Evolutionary conservation across 2,888 invertebrate genomes (phyloP).

Genomic region (Lepidocyrtoides sp.): DNA sequence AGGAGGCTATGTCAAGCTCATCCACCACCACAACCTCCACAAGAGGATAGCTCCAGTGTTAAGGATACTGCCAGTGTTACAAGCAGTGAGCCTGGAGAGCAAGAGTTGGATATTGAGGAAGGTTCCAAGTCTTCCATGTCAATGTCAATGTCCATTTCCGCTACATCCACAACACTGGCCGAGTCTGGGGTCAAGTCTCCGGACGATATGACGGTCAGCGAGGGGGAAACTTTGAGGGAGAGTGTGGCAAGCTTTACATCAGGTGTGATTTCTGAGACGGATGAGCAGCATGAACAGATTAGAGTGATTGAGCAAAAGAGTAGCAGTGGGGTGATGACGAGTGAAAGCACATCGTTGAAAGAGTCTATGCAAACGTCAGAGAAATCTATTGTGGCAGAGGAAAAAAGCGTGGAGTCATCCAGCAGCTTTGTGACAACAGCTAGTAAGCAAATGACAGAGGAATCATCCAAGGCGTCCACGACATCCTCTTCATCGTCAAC

Average conservation of each 20-base stretch:
- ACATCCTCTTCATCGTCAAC: slow-evolving; percentile 5
- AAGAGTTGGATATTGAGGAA: slow-evolving; percentile 73
- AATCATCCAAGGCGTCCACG: slow-evolving; percentile 9
- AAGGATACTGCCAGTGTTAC: slow-evolving; percentile 61
- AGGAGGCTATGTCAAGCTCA: slow-evolving; percentile 47
- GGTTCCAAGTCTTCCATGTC: slow-evolving; percentile 63
- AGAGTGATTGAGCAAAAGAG: slow-evolving; percentile 34
- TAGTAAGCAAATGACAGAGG: slow-evolving; percentile 37
- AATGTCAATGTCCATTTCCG: slow-evolving; percentile 55
- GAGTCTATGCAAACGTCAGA: slow-evolving; percentile 25
- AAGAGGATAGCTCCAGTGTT: slow-evolving; percentile 49
- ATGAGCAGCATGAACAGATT: slow-evolving; percentile 67
- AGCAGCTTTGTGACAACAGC: slow-evolving; percentile 39
- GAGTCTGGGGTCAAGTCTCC: slow-evolving; percentile 72
- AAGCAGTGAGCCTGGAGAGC: slow-evolving; percentile 52
- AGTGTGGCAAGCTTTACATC: slow-evolving; percentile 79
- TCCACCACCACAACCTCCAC: slow-evolving; percentile 16
- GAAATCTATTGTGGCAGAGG: slow-evolving; percentile 56
- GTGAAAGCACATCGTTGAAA: neutral
- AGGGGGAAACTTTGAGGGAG: slow-evolving; percentile 80
- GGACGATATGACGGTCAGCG: slow-evolving; percentile 65
- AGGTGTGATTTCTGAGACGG: slow-evolving; percentile 75
- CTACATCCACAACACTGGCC: slow-evolving; percentile 42
- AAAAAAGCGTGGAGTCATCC: slow-evolving; percentile 41
- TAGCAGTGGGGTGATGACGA: neutral